Evolutionary conservation across 2,888 invertebrate species (phyloP), one percentile per base, ranked within the genome.

Genomic region (Danaus chrysippus): DNA sequence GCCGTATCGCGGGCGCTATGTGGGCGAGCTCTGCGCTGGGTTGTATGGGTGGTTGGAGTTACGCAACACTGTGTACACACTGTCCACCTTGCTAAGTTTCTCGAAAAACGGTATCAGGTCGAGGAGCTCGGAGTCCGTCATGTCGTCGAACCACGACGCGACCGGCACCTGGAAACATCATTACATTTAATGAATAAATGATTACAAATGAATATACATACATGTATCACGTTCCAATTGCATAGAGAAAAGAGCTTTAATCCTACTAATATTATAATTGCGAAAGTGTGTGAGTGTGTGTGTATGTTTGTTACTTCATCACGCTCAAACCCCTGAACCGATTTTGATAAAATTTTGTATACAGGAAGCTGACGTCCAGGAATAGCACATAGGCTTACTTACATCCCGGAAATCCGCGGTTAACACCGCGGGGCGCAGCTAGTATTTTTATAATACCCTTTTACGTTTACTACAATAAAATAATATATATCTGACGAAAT

Each of bases 91-190:
- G 91, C 98, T 97, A 76, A 99, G 93, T 87, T 97, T 96, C 91
- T 99, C 99, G 91, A 99, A 97, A 90, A 99, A 97, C 76, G 99
- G 99, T 87, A 99, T 96, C 84, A 99, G 93, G 92, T 99, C 99
- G 81, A 98, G 93, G 71, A 99, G 93, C 91, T 99, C 99, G 67
- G 97, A 96, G 91, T 99, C 99, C 79, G 96, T 95, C 94, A 97
- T 97, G 91, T 99, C 99, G 91, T 99, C 99, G 92, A 99, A 99
- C 99, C 99, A 99, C 71, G 99, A 99, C 83, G 97, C 97, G 72
- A 99, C 99, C 82, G 99, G 98, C 86, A 99, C 98, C 96, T 96
- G 85, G 1, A 84, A 84, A 64, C 2, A 34, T 34, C 23, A 34
- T 46, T 9, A 13, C 13, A 46, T 11, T 13, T 46, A n/a, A 13